phyloP scores from a whole-genome alignment of 2,888 invertebrate genomes.

The Drosophila birchii region DNA sequence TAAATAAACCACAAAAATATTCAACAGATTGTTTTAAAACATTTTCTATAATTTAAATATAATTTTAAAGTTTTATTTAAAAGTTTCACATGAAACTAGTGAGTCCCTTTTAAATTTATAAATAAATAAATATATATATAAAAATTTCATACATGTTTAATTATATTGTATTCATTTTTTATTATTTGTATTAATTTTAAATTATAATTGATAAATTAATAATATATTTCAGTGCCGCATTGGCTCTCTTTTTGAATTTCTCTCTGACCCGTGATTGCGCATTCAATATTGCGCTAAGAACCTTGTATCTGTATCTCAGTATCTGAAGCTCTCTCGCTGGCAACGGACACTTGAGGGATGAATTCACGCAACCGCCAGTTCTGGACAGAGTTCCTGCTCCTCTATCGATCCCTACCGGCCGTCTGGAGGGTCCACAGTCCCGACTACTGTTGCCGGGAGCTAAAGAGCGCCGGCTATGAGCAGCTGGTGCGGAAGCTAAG shows the following conservation, averaged over 20 bases:
- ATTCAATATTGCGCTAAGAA: constrained; percentile 61
- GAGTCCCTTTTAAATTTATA: background rate
- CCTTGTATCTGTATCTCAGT: constrained; percentile 39
- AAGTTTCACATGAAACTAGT: too few relatives aligned
- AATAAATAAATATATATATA: background rate
- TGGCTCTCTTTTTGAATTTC: background rate
- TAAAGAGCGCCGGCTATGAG: constrained; percentile 53
- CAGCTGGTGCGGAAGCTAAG: constrained; percentile 52
- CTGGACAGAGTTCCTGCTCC: constrained; percentile 60
- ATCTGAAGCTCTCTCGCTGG: constrained; percentile 28
- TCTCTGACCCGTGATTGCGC: constrained; percentile 54
- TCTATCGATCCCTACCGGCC: constrained; percentile 61
- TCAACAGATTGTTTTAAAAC: too few relatives aligned
- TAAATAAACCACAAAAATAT: too few relatives aligned
- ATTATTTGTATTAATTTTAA: background rate
- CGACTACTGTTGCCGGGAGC: constrained; percentile 49
- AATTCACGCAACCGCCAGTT: constrained; percentile 58
- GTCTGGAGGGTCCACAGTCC: constrained; percentile 59
- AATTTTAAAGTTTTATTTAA: too few relatives aligned
- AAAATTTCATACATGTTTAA: too few relatives aligned
- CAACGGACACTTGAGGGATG: constrained; percentile 46
- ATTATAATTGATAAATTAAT: background rate
- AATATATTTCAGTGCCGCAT: background rate
- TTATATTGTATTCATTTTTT: too few relatives aligned
- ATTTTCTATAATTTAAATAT: too few relatives aligned